Base-by-base conservation (phyloP, 1,140 invertebrate species). In the Zaprionus vittiger region DNA sequence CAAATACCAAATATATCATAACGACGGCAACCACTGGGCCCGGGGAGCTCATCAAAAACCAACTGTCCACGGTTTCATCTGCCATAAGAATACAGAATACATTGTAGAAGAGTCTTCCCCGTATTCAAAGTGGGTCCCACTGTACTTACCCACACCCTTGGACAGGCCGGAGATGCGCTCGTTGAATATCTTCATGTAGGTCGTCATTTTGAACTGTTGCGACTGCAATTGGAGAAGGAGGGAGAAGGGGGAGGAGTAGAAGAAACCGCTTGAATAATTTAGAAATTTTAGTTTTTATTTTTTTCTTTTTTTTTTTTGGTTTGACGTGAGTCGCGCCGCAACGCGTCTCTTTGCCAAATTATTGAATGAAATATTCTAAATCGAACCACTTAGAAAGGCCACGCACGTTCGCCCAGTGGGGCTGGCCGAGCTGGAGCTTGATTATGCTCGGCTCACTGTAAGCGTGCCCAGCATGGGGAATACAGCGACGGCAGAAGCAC, bases 11-110 rank as follows among this genome's bases (percentile, higher is more conserved):
- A 83, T 97, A 97, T 11, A 95, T 90, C 9, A 93, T 83, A 60
- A 97, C 92, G 11, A 97, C 93, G 1, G 78, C 74, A 2, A 95
- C 6, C 0, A 93, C 93, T 7, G 93, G 94, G 83, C 94, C 94
- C n/a, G 95, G 95, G 1, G 94, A 94, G 6, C 91, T 77, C 79
- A 96, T 95, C 2, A 96, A 81, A 47, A 94, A 94, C 94, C 94
- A 96, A 71, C 95, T 92, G 73, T 95, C 93, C 12, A 94, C 94
- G 71, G 94, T 94, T 9, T 94, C 93, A 94, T 96, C 96, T 96
- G 71, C 7, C 17, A 47, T 2, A 47, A 7, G 75, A 20, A 37
- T 38, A 11, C 28, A 44, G 14, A 17, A 26, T 14, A 20, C n/a
- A 9, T 55, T n/a, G 9, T 63, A 28, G 11, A 60, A 15, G 4